These are phyloP conservation scores for Dynastes grantii DNA, from an alignment of 2,888 invertebrate genomes.

Conservation along the genomic window DNA sequence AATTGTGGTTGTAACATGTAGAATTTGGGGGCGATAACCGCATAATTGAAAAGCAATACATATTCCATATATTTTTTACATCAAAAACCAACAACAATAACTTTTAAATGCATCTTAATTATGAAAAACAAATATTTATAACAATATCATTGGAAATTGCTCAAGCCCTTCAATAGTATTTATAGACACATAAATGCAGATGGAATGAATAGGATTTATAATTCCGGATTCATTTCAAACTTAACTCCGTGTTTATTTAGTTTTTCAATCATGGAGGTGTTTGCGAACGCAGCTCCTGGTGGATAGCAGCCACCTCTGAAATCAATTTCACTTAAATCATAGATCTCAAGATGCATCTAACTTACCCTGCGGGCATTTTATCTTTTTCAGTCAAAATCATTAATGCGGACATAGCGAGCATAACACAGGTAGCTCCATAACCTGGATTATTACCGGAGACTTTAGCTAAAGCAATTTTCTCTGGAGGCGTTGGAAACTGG, in stretches of 20 bases:
- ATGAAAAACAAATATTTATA: background rate
- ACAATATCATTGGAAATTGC: background rate
- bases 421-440: conserved; percentile 87
- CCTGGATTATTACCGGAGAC: conserved; percentile 83
- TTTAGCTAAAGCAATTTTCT: conserved; percentile 78
- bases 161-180: background rate
- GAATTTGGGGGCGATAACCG: background rate
- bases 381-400: conserved; percentile 83
- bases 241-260: conserved; percentile 82
- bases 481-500: conserved; percentile 75
- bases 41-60: background rate
- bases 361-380: conserved; percentile 83
- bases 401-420: conserved; percentile 82
- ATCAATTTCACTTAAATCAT: conserved; percentile 53
- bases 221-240: conserved; percentile 74
- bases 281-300: conserved; percentile 88
- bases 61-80: conserved; percentile 17
- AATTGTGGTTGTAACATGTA: background rate
- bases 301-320: conserved; percentile 89
- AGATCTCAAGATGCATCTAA: conserved; percentile 51
- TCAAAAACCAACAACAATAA: background rate
- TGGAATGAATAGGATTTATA: conserved; percentile 23
- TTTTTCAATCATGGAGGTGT: conserved; percentile 84
- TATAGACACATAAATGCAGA: background rate
- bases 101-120: background rate